Conservation (phyloP, 1,140 invertebrate genomes). For the Drosophila novamexicana region DNA sequence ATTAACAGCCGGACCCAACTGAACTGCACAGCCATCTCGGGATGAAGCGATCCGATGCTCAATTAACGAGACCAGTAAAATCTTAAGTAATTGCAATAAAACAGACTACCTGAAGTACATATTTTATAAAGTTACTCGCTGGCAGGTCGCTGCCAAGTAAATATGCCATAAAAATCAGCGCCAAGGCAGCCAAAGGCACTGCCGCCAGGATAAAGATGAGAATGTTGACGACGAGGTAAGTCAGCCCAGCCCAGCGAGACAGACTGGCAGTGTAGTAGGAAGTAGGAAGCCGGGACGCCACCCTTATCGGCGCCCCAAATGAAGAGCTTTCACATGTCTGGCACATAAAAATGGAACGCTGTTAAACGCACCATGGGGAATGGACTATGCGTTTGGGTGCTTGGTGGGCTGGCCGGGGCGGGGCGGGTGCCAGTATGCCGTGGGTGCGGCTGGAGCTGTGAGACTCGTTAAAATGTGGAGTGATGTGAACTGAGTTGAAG, state of each 20-base stretch:
- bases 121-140: slow-evolving; percentile 71
- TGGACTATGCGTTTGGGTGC: slow-evolving; percentile 14
- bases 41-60: slow-evolving; percentile 75
- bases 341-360: slow-evolving; percentile 78
- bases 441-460: not conserved
- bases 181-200: slow-evolving; percentile 57
- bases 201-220: slow-evolving; percentile 45
- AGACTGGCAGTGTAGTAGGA: not conserved
- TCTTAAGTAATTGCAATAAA: slow-evolving; percentile 82
- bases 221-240: slow-evolving; percentile 59
- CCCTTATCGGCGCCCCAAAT: slow-evolving; percentile 53
- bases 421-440: slow-evolving; percentile 6
- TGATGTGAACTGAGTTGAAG: slow-evolving; percentile 14
- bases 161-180: slow-evolving; percentile 81
- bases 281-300: slow-evolving; percentile 23
- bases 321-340: slow-evolving; percentile 81
- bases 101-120: slow-evolving; percentile 79
- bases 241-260: slow-evolving; percentile 49
- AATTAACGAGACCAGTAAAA: slow-evolving; percentile 77
- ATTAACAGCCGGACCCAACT: slow-evolving; percentile 45
- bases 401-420: slow-evolving; percentile 9
- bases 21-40: not conserved
- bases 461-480: slow-evolving; percentile 5
- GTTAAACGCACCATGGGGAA: slow-evolving; percentile 79
- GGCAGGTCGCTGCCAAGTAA: slow-evolving; percentile 42